A percentile compares a stretch with the other conserved stretches of the same genome.
Conservation (phyloP, 2,113 vertebrate genomes). For the Cisticola juncidis region DNA sequence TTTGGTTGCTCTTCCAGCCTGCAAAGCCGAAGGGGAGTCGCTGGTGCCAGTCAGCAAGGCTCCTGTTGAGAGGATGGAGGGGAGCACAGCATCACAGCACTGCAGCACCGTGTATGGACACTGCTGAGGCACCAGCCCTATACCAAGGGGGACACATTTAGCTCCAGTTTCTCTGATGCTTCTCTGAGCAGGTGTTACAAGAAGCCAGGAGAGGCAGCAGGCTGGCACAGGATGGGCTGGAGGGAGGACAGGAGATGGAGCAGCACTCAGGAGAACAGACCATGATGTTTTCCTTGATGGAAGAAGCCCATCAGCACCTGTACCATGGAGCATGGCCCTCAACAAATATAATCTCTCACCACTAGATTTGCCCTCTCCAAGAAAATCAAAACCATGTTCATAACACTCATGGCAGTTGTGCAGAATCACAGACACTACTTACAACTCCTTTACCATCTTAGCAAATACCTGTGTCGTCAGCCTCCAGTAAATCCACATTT, state of each 20-base stretch:
- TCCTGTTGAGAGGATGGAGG: neutral
- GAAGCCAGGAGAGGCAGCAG: neutral
- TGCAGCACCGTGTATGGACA: accelerated
- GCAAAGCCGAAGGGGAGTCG: neutral
- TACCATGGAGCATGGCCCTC: accelerated
- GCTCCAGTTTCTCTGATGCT: neutral
- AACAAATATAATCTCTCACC: neutral
- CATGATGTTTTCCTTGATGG: accelerated
- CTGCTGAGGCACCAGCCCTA: neutral
- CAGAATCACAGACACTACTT: neutral
- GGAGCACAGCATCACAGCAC: neutral
- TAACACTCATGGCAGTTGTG: neutral
- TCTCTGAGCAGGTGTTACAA: accelerated
- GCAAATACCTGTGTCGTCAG: neutral
- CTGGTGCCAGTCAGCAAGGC: accelerated
- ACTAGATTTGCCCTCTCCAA: neutral
- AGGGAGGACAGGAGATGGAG: neutral
- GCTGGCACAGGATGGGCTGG: accelerated
- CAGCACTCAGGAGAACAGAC: neutral
- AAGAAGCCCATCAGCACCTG: neutral
- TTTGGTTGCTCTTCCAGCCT: neutral
- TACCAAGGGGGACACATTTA: neutral
- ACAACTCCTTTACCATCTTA: neutral
- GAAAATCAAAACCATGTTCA: neutral
- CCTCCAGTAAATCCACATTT: neutral